Conservation (phyloP, 2,797 vertebrate species). For the Macrochelys suwanniensis region DNA sequence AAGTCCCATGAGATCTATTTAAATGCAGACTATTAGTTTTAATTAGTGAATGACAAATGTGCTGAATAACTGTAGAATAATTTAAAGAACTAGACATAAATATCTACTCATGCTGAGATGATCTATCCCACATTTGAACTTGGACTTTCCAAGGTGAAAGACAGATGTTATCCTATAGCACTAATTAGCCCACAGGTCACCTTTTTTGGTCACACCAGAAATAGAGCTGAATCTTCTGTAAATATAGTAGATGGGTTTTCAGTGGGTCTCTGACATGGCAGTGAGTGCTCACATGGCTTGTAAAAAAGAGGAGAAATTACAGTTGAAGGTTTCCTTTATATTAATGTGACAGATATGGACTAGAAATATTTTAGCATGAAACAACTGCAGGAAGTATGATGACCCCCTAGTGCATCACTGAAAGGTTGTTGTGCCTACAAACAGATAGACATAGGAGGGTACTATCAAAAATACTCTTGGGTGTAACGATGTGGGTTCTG, state of each 20-base stretch:
- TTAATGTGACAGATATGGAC: fast-evolving
- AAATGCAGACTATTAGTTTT: neutral
- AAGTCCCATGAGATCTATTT: neutral
- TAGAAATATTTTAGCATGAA: neutral
- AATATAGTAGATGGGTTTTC: neutral
- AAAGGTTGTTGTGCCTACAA: neutral
- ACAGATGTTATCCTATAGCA: neutral
- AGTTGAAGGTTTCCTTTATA: neutral
- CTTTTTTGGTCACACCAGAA: neutral
- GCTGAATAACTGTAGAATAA: neutral
- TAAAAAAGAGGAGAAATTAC: neutral
- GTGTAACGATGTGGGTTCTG: neutral
- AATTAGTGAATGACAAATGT: neutral
- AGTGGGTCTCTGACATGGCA: neutral
- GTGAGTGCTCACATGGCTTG: neutral
- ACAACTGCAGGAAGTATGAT: fast-evolving
- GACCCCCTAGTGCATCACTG: neutral
- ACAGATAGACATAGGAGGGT: fast-evolving
- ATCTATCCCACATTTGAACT: neutral
- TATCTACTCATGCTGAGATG: neutral
- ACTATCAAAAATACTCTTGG: neutral
- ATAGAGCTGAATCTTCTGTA: neutral
- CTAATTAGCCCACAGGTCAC: fast-evolving
- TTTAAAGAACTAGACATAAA: neutral
- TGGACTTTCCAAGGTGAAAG: neutral